Conservation (phyloP, 2,113 vertebrate species). For the Mustela lutreola region DNA sequence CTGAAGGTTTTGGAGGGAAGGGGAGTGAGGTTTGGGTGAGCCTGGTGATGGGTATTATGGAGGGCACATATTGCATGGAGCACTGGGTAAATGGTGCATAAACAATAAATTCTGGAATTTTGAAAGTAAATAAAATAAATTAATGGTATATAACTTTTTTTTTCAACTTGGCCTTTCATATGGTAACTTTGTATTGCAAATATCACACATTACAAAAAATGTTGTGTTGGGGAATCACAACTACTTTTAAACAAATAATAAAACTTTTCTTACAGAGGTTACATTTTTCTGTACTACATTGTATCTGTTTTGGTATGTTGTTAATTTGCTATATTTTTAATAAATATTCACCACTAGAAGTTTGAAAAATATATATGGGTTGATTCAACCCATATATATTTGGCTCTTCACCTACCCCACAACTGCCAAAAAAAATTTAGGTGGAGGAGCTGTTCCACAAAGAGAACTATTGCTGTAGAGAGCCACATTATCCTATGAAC, state of each 20-base stretch:
- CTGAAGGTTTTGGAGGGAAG: no score
- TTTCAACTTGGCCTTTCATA: background rate
- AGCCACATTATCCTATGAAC: background rate
- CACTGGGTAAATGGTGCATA: no score
- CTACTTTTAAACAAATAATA: slow-evolving; percentile 22
- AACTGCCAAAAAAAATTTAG: background rate
- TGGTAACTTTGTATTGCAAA: background rate
- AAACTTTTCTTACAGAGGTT: slow-evolving; percentile 28
- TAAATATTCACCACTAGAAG: background rate
- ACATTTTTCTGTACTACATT: background rate
- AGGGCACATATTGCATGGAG: no score
- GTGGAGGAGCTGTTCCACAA: background rate
- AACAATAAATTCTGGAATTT: no score
- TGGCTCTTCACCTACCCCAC: background rate
- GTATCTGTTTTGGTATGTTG: background rate
- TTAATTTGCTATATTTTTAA: background rate
- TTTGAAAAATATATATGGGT: background rate
- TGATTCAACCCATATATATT: background rate
- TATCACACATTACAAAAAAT: background rate
- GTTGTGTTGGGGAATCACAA: background rate
- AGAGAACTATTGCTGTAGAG: background rate
- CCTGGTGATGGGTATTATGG: no score
- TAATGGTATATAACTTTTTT: background rate
- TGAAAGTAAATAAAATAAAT: background rate
- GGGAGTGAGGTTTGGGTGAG: no score